Evolutionary conservation across 2,113 vertebrate species (phyloP).

Genomic region (Mustela lutreola): DNA sequence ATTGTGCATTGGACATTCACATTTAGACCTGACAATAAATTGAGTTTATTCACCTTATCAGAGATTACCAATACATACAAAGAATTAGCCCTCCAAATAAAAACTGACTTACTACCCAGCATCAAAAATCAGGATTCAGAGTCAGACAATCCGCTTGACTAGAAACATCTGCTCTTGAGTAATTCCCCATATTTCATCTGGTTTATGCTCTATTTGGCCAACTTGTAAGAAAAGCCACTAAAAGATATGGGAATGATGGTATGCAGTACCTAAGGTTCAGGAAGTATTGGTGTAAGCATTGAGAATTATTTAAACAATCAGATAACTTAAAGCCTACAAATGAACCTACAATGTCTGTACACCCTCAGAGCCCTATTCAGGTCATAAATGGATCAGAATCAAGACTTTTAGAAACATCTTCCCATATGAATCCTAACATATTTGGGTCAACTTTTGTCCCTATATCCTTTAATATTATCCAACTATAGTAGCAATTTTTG

Average conservation of each 20-base stretch:
- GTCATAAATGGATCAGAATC: slow-evolving; percentile 41
- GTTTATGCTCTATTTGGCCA: slow-evolving; percentile 17
- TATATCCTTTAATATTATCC: slow-evolving; percentile 3
- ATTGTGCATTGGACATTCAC: not conserved
- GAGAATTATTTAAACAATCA: slow-evolving; percentile 54
- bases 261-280: not conserved
- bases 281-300: not conserved
- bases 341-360: not conserved
- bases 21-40: not conserved
- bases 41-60: not conserved
- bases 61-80: not conserved
- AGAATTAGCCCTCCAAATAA: not conserved
- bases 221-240: not conserved
- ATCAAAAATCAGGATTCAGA: slow-evolving; percentile 15
- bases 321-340: slow-evolving; percentile 25
- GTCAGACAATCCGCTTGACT: not conserved
- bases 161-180: not conserved
- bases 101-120: not conserved
- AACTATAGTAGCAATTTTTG: slow-evolving; percentile 59
- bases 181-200: not conserved
- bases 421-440: not conserved
- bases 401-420: slow-evolving; percentile 60
- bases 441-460: slow-evolving; percentile 27
- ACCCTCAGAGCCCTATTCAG: not conserved
- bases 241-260: slow-evolving; percentile 17